Base-by-base conservation (phyloP, 2,797 vertebrate species). In the Leptodactylus fallax region DNA sequence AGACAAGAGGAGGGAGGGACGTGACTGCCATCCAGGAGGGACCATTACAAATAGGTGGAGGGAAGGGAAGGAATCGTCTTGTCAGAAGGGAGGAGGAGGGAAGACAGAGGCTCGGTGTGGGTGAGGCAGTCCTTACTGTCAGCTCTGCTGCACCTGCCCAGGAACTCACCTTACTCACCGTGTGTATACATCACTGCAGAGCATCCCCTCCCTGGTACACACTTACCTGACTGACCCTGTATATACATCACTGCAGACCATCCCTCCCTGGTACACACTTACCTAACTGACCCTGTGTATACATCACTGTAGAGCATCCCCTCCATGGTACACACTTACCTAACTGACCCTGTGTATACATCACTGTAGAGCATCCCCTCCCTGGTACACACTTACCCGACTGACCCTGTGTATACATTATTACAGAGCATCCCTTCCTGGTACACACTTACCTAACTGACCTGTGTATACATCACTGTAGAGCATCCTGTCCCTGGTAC, bases 51-150 rank as follows among this genome's bases (percentile, higher is more conserved):
- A 65, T 3, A 78, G 58, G 49, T 53, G 36, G 76, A 63, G 83
- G 49, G 14, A 55, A 16, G 55, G 71, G 82, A n/a, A 27, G 36
- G 36, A 36, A 4, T 4, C 36, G 77, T 36, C 25, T 27, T 36
- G 13, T 87, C 19, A 36, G 61, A 36, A 6, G 51, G 55, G 61
- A 21, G 12, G 27, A 36, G 36, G 36, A 36, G 76, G 27, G 23
- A 11, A 53, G 61, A 65, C 9, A 3, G n/a, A 17, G 61, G 47
- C 21, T 8, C 47, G 47, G 27, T 49, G 11, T 71, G 87, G 87
- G 81, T n/a, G 76, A 79, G 87, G 77, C 77, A 61, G 7, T 21
- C 80, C 49, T 77, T 3, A 27, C 17, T 60, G 47, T 21, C 69
- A 10, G 49, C 55, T 45, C 83, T 47, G 4, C 6, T 27, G 9